A percentile compares a stretch with the other conserved stretches of the same genome.
phyloP scores from a whole-genome alignment of 2,888 invertebrate species.

The Uloborus plumipes region DNA sequence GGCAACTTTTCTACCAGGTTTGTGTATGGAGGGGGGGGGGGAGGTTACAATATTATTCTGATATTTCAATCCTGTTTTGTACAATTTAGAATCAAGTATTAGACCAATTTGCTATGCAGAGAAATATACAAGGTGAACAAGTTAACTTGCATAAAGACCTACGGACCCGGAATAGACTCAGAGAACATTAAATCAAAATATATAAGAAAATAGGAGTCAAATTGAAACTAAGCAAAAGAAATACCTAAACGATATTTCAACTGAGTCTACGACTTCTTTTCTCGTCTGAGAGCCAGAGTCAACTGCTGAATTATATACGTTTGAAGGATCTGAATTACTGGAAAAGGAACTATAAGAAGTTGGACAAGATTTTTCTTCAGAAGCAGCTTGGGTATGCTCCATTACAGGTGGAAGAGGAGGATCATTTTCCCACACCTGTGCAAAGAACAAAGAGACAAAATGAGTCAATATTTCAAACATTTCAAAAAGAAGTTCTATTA shows the following conservation, averaged over 20 bases:
- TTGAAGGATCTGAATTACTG: constrained; percentile 26
- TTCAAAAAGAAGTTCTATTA: neutral
- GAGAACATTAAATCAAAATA: too few relatives aligned
- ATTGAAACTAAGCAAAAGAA: too few relatives aligned
- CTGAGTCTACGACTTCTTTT: constrained; percentile 31
- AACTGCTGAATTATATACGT: constrained; percentile 42
- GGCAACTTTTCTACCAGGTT: too few relatives aligned
- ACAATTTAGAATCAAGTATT: too few relatives aligned
- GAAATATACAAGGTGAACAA: too few relatives aligned
- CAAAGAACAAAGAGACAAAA: neutral
- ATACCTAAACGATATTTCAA: constrained; percentile 55
- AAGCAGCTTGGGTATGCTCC: constrained; percentile 68
- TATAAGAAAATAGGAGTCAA: too few relatives aligned
- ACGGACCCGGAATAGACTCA: too few relatives aligned
- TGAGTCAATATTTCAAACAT: neutral
- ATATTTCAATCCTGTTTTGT: too few relatives aligned
- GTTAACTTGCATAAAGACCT: too few relatives aligned
- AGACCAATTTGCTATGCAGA: too few relatives aligned
- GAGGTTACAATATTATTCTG: too few relatives aligned
- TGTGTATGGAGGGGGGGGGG: too few relatives aligned
- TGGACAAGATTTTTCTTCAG: constrained; percentile 51
- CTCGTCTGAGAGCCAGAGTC: constrained; percentile 44
- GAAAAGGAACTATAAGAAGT: constrained; percentile 42
- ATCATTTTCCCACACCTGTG: constrained; percentile 66
- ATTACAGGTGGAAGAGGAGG: constrained; percentile 72